A percentile compares a stretch with the other conserved stretches of the same genome.
Evolutionary conservation across 2,113 vertebrate genomes (phyloP).

Genomic region (Circaetus cinerascens): DNA sequence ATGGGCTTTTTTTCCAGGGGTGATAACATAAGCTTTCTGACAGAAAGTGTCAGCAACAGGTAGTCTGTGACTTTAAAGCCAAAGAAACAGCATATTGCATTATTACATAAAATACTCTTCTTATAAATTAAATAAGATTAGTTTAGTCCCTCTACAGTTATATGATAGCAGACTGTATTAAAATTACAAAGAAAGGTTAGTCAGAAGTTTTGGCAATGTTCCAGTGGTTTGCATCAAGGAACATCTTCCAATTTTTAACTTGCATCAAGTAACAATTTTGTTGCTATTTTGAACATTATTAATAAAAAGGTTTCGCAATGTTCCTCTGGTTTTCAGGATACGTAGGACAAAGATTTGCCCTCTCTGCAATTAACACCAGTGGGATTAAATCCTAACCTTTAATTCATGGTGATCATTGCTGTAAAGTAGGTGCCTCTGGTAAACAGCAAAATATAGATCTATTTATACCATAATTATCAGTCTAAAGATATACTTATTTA

Average conservation of each 20-base stretch:
- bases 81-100: not conserved
- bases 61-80: not conserved
- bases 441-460: not conserved
- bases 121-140: not conserved
- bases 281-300: not conserved
- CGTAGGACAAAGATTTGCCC: not conserved
- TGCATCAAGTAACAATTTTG: not conserved
- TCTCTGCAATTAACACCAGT: not conserved
- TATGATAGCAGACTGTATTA: not conserved
- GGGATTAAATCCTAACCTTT: not conserved
- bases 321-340: not conserved
- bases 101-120: not conserved
- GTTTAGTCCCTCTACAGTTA: not conserved
- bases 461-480: not conserved
- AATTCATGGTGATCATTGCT: not conserved
- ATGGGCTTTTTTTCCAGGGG: not conserved
- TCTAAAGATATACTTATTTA: not conserved
- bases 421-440: not conserved
- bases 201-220: not conserved
- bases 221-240: not conserved
- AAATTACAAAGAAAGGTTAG: not conserved
- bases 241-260: not conserved
- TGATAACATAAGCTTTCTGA: not conserved
- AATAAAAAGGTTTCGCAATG: not conserved
- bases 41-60: not conserved